Conservation (phyloP, 23 tunicate genomes). For the Styela clava region DNA sequence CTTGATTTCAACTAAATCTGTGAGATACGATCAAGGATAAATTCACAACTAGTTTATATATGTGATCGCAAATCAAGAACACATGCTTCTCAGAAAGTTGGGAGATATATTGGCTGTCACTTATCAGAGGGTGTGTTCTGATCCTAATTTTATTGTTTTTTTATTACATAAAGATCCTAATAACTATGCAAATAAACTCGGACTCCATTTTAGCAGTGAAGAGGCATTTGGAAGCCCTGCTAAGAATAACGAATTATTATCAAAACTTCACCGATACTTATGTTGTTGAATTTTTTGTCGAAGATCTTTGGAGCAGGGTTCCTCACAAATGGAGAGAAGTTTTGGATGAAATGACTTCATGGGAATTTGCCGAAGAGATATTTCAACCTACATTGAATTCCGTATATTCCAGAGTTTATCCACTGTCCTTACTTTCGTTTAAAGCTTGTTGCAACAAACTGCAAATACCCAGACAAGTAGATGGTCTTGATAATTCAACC, state of each 20-base stretch:
- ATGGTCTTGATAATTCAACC: background rate
- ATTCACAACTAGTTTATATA: too few species aligned
- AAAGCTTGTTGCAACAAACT: conserved; percentile 5
- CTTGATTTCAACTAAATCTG: conserved; percentile 10
- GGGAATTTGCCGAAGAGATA: background rate
- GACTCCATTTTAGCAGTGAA: background rate
- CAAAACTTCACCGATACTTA: conserved; percentile 19
- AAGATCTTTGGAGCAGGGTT: conserved; percentile 51
- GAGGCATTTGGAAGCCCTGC: background rate
- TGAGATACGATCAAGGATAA: too few species aligned
- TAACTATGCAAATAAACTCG: background rate
- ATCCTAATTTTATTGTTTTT: too few species aligned
- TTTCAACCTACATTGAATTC: conserved; percentile 5
- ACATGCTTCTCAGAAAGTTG: too few species aligned
- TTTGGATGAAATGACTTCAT: conserved; percentile 24
- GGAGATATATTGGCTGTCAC: too few species aligned
- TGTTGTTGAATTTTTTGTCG: conserved; percentile 53
- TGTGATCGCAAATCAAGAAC: too few species aligned
- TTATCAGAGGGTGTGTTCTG: too few species aligned
- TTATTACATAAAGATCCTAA: too few species aligned
- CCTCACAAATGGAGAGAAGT: conserved; percentile 34
- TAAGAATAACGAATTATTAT: background rate
- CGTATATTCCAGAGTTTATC: conserved; percentile 34
- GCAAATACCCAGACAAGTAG: background rate
- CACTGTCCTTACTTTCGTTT: conserved; percentile 62